Evolutionary conservation across 2,888 invertebrate genomes (phyloP), one percentile per base, ranked within the genome.

Genomic region (Dinocampus coccinellae): DNA sequence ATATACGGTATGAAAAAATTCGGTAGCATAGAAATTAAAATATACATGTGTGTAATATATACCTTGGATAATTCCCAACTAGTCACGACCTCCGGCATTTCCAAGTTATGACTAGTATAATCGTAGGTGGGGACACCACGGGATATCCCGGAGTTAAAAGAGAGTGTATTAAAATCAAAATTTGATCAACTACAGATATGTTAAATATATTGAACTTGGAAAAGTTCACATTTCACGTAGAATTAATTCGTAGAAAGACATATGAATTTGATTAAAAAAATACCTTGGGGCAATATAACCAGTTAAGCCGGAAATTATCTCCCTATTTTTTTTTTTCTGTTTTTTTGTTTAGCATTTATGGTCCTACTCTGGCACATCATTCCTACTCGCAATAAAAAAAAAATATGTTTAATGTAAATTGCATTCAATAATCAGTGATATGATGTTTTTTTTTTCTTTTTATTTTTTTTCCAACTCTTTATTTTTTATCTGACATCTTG

Each of bases 1-100:
- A 39, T 39, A 3, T n/a, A n/a, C 39, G n/a, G 3, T 39, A 39
- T 39, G 39, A n/a, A 39, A 39, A 39, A 39, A 47, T 16, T 47
- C 16, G 47, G 47, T 47, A 47, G 47, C 47, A 47, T 16, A 42
- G 42, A 42, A 42, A 62, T 47, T 47, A 20, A 20, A 24, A 33
- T 33, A 22, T 24, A 57, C 26, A 22, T 36, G n/a, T 16, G n/a
- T 58, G 11, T 39, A 61, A 26, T 62, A 42, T 13, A 47, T 64
- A 16, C 63, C 52, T 29, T 64, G 47, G 52, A 52, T 64, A 64
- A 64, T 66, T 39, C 57, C 66, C 36, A 66, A 10, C 26, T 10
- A 24, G n/a, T 39, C 16, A 36, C 26, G 66, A 36, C 66, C 66
- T 66, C 36, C 66, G 57, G 57, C 57, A 55, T 66, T 66, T 66